Base-by-base conservation (phyloP, 2,888 invertebrate species). In the Balanococcus diminutus region DNA sequence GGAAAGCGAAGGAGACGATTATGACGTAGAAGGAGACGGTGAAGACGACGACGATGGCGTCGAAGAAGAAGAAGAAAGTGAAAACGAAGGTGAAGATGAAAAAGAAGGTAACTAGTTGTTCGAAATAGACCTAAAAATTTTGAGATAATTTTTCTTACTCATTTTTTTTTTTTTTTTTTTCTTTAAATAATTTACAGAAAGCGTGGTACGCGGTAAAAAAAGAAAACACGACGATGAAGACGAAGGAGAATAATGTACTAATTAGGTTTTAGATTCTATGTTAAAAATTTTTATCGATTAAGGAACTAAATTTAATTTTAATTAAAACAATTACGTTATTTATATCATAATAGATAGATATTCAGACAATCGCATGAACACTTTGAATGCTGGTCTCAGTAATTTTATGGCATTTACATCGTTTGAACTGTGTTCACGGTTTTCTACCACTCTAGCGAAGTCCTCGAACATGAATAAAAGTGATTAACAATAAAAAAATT, bases 211-310 rank as follows among this genome's bases (percentile, higher is more conserved):
- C 32, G 85, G 85, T 46, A 85, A 85, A 75, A 85, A 85, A 51
- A 85, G 85, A 85, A 85, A 85, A 75, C 85, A 85, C 51, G 85
- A 85, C 9, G 85, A 85, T 31, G 85, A 85, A 46, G 85, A 75
- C n/a, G 85, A 75, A 85, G 85, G 85, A 28, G 85, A 85, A 42
- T 85, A 85, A 85, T 85, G 75, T 85, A 75, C 42, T 72, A 31
- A 75, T 46, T 28, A 72, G 25, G 67, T 42, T 85, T 75, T 75
- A 46, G 51, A 32, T 85, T 85, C 51, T 51, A 85, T 85, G 85
- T 85, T 85, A 79, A 85, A n/a, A 81, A 84, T 75, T 85, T 85
- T 85, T 85, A 79, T 75, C 25, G 32, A 75, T 39, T 85, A 85
- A 85, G 79, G 72, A 85, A 42, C 42, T 85, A 85, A 85, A 79